phyloP scores from a whole-genome alignment of 2,888 invertebrate species.

The Nezara viridula region DNA sequence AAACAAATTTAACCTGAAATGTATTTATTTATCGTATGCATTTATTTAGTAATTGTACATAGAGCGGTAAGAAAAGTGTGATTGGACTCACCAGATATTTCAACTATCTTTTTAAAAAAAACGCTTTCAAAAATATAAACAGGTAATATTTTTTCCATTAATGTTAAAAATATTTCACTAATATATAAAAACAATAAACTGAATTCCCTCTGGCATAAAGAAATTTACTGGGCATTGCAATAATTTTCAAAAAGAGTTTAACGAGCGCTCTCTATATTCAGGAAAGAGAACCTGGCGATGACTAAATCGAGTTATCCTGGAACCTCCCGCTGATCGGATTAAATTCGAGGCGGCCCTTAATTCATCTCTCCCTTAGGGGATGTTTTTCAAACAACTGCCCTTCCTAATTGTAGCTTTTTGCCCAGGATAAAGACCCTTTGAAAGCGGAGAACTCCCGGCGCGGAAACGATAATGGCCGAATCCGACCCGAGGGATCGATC shows the following conservation, averaged over 20 bases:
- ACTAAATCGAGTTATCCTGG: slow-evolving; percentile 3
- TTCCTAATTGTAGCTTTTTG: slow-evolving; percentile 41
- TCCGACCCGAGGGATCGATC: slow-evolving; percentile 20
- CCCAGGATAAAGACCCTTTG: slow-evolving; percentile 35
- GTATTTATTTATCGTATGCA: too few relatives aligned
- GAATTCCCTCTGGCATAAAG: too few relatives aligned
- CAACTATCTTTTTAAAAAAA: too few relatives aligned
- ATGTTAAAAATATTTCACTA: too few relatives aligned
- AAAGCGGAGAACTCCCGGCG: not conserved
- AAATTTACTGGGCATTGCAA: too few relatives aligned
- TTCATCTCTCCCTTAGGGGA: slow-evolving; percentile 27
- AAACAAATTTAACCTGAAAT: too few relatives aligned
- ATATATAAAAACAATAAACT: too few relatives aligned
- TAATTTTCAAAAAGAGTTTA: not conserved
- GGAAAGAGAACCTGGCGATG: not conserved
- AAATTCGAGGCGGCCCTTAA: slow-evolving; percentile 29
- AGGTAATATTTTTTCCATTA: too few relatives aligned
- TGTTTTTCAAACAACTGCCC: slow-evolving; percentile 44
- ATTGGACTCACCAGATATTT: too few relatives aligned
- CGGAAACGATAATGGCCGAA: slow-evolving; percentile 28
- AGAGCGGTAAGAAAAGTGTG: too few relatives aligned
- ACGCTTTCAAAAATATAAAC: too few relatives aligned
- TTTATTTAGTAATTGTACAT: too few relatives aligned
- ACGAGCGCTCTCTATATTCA: not conserved
- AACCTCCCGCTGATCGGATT: not conserved